Evolutionary conservation across 1,140 invertebrate species (phyloP).

Genomic region (Lordiphosa stackelbergi): DNA sequence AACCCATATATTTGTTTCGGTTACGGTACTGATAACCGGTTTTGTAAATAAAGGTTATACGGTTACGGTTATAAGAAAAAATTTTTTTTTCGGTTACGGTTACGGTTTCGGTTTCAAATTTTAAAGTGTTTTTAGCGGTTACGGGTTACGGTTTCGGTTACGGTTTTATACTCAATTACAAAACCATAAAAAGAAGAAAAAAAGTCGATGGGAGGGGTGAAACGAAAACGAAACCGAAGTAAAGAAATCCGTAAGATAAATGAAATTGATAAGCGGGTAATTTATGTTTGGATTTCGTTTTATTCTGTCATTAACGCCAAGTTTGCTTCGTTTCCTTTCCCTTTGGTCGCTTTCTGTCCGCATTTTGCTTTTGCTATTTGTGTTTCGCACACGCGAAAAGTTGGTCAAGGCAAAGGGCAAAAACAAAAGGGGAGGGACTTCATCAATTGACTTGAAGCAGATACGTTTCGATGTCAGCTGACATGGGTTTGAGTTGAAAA

Average conservation of each 20-base stretch:
- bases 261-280: conserved; percentile 76
- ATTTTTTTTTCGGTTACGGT: too few species aligned
- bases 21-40: too few species aligned
- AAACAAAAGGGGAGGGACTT: background rate
- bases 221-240: conserved; percentile 29
- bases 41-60: too few species aligned
- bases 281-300: conserved; percentile 77
- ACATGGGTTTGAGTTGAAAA: conserved; percentile 2
- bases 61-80: too few species aligned
- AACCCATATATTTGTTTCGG: too few species aligned
- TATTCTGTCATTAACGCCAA: conserved; percentile 74
- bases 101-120: too few species aligned
- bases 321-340: conserved; percentile 24
- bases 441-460: conserved; percentile 8
- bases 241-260: conserved; percentile 73
- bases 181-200: conserved; percentile 70
- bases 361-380: conserved; percentile 22
- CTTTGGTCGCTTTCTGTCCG: conserved; percentile 13
- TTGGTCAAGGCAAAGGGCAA: conserved; percentile 37
- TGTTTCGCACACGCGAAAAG: conserved; percentile 11
- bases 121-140: too few species aligned
- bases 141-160: too few species aligned
- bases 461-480: background rate
- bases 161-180: conserved; percentile 77
- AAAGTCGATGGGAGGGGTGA: conserved; percentile 14